Conservation (phyloP, 2,113 vertebrate genomes). For the Heteronetta atricapilla region DNA sequence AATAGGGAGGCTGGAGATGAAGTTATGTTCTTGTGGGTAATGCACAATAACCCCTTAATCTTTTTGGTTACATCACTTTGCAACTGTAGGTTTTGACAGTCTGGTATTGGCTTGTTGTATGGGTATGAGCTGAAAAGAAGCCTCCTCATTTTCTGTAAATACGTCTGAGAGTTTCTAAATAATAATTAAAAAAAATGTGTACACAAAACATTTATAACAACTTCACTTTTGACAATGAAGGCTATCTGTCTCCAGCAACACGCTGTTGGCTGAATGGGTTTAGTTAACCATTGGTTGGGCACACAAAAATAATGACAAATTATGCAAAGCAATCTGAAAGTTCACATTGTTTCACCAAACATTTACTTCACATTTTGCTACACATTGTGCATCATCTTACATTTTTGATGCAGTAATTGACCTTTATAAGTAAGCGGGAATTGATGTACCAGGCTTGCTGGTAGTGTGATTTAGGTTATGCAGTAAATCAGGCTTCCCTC, state of each 20-base stretch:
- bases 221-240: conserved; percentile 4
- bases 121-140: conserved; percentile 1
- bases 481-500: neutral
- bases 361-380: neutral
- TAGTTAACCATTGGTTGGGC: neutral
- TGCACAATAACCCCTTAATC: neutral
- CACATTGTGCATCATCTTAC: neutral
- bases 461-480: conserved; percentile 35
- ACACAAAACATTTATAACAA: neutral
- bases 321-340: neutral
- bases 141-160: conserved; percentile 15
- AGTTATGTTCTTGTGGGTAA: neutral
- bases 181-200: conserved; percentile 6
- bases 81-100: neutral
- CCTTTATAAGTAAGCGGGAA: conserved; percentile 42
- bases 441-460: conserved; percentile 33
- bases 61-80: neutral
- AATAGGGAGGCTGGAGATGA: neutral
- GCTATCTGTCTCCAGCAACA: neutral
- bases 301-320: neutral
- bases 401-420: conserved; percentile 32
- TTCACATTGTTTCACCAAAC: neutral
- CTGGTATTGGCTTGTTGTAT: conserved; percentile 14
- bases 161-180: neutral
- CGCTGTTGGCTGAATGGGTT: neutral